phyloP scores from a whole-genome alignment of 2,113 vertebrate genomes.

The Tor tambroides region DNA sequence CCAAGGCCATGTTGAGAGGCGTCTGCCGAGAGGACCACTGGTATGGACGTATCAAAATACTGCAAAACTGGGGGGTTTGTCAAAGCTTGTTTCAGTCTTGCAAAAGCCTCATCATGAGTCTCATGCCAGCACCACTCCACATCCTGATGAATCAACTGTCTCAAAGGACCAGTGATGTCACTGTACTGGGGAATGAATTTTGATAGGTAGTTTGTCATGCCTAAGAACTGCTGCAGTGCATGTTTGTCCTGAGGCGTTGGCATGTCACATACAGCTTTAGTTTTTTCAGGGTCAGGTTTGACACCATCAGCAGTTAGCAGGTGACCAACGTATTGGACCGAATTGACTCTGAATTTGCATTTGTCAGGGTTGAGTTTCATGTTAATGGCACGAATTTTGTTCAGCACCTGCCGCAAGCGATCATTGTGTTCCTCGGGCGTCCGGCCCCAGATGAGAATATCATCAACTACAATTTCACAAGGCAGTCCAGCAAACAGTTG shows the following conservation, averaged over 20 bases:
- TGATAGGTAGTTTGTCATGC: neutral
- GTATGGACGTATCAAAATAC: conserved; percentile 17
- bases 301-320: neutral
- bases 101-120: neutral
- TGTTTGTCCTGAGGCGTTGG: neutral
- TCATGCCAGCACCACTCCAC: neutral
- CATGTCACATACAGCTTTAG: neutral
- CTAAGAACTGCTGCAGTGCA: neutral
- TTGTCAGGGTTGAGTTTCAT: neutral
- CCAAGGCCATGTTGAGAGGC: conserved; percentile 10
- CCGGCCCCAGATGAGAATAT: neutral
- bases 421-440: neutral
- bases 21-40: conserved; percentile 1
- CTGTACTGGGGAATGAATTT: neutral
- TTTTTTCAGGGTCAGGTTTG: neutral
- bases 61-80: conserved; percentile 31
- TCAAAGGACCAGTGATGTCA: neutral
- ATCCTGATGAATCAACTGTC: neutral
- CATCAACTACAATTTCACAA: neutral
- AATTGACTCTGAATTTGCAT: neutral
- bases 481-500: neutral
- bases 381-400: neutral
- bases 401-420: neutral
- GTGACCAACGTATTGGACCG: neutral
- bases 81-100: neutral